Evolutionary conservation across 1,140 invertebrate species (phyloP), one percentile per base, ranked within the genome.

Genomic region (Halotydeus destructor): DNA sequence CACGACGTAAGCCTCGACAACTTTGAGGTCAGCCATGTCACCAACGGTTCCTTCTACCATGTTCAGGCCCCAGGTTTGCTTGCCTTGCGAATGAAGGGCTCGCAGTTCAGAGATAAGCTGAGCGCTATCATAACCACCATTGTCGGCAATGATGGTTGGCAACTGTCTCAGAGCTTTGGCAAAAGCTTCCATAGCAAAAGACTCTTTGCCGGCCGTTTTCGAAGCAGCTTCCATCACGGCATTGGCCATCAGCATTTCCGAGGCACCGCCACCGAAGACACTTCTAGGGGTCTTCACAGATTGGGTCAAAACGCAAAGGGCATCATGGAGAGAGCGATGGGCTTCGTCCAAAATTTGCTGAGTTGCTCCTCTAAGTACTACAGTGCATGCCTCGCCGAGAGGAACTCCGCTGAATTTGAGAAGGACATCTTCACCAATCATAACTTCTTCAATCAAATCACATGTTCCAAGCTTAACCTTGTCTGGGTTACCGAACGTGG

Each of bases 271-370:
- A 22, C 91, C 91, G 57, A 72, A 91, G 5, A 96, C 76, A 39
- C 85, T 77, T 50, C 77, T 71, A 0, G 82, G 76, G 59, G 96
- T 88, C 49, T 80, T 80, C 0, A 98, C 85, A 18, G 93, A 97
- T 34, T 89, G 82, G 0, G 84, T 72, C 18, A 99, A 66, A 0
- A 99, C 94, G 61, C 94, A 99, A 0, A 99, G 68, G 2, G 93
- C 94, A 60, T 99, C 94, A 55, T 99, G 94, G 4, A 99, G 60
- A 1, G 93, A 97, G 32, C 94, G 70, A 52, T 99, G 91, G 2
- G 94, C 93, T 63, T 99, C 94, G 54, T 97, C 93, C 9, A 99
- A 70, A 54, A 99, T 97, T 64, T 99, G 94, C 57, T 96, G 78
- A 3, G 94, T 99, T n/a, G 94, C 89, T 40, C 93, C 94, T 44